Evolutionary conservation across 2,888 invertebrate genomes (phyloP).

Genomic region (Rhagophthalmus giganteus): DNA sequence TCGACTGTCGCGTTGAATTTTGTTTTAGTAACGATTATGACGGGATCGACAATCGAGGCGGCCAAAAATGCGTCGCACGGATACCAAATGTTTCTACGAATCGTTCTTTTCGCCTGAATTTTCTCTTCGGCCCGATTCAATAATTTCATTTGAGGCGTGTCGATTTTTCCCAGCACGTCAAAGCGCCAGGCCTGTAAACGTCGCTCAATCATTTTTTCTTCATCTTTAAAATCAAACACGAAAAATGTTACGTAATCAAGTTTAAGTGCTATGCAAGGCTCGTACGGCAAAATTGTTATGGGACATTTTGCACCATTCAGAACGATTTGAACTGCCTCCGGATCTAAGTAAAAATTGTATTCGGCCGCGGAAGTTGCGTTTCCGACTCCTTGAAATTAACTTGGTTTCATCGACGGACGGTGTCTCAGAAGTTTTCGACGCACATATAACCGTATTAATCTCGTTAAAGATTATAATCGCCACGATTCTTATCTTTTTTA

Average conservation of each 20-base stretch:
- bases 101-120: constrained; percentile 27
- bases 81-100: constrained; percentile 35
- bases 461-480: too few relatives aligned
- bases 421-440: too few relatives aligned
- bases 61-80: constrained; percentile 61
- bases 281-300: constrained; percentile 71
- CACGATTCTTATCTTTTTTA: too few relatives aligned
- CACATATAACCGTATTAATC: too few relatives aligned
- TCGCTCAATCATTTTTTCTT: too few relatives aligned
- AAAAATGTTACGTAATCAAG: constrained; percentile 45
- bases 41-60: constrained; percentile 56
- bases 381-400: constrained; percentile 57
- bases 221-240: too few relatives aligned
- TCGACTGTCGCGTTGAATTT: constrained; percentile 61
- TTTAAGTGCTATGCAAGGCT: constrained; percentile 58
- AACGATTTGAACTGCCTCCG: constrained; percentile 75
- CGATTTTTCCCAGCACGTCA: constrained; percentile 53
- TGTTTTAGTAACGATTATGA: constrained; percentile 36
- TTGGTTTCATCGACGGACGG: too few relatives aligned
- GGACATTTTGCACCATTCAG: constrained; percentile 62
- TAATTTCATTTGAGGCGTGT: constrained; percentile 54
- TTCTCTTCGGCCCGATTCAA: constrained; percentile 58
- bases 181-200: constrained; percentile 61
- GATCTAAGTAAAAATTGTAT: constrained; percentile 77
- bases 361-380: constrained; percentile 68